Conservation (phyloP, 1,140 invertebrate genomes). For the Stenopsyche tienmushanensis region DNA sequence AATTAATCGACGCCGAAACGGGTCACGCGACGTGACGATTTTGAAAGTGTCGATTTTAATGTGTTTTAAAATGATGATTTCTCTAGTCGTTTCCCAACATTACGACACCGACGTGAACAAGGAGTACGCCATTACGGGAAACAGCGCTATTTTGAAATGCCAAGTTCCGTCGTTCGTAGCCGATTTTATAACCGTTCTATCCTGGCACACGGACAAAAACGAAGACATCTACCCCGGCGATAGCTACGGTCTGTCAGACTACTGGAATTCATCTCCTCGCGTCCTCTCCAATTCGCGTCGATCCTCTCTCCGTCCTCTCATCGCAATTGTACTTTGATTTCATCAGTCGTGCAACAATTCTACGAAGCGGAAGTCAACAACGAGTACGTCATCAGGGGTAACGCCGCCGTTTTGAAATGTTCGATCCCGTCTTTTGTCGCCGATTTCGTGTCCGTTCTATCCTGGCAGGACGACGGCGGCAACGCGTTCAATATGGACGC, state of each 20-base stretch:
- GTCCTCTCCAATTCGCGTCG: neutral
- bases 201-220: slow-evolving; percentile 83
- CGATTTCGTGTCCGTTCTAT: slow-evolving; percentile 85
- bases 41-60: too few relatives aligned
- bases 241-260: slow-evolving; percentile 61
- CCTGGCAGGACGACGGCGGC: slow-evolving; percentile 81
- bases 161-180: slow-evolving; percentile 89
- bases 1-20: slow-evolving; percentile 12
- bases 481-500: slow-evolving; percentile 57
- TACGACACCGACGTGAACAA: slow-evolving; percentile 91
- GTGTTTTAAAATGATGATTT: too few relatives aligned
- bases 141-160: slow-evolving; percentile 91
- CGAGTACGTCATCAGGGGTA: slow-evolving; percentile 88
- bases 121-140: slow-evolving; percentile 90
- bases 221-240: slow-evolving; percentile 63
- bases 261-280: neutral
- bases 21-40: neutral
- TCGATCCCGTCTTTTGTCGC: slow-evolving; percentile 89
- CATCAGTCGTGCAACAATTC: slow-evolving; percentile 78
- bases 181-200: slow-evolving; percentile 84
- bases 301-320: neutral
- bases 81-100: slow-evolving; percentile 79
- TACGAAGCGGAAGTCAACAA: slow-evolving; percentile 88
- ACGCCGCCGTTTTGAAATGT: slow-evolving; percentile 89
- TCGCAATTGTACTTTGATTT: slow-evolving; percentile 14